Percentiles rank a stretch among this genome's conserved stretches.
phyloP scores from a whole-genome alignment of 2,797 vertebrate genomes.

The Prionace glauca region DNA sequence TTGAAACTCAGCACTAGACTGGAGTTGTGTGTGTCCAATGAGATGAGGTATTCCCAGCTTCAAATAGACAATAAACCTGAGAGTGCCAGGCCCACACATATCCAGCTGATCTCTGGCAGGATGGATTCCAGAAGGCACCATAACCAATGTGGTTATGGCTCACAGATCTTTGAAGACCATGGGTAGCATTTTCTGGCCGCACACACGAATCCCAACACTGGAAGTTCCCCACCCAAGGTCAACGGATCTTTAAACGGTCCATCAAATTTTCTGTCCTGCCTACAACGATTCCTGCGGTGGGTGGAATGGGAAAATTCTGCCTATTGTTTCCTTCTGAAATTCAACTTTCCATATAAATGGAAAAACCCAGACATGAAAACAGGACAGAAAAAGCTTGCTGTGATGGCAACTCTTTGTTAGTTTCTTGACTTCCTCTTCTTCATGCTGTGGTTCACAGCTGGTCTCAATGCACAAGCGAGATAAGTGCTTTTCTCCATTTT shows the following conservation, averaged over 20 bases:
- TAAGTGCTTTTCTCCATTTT: neutral
- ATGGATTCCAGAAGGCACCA: neutral
- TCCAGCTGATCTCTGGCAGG: neutral
- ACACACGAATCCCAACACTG: too few relatives aligned
- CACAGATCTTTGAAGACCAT: neutral
- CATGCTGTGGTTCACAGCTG: neutral
- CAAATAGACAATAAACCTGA: neutral
- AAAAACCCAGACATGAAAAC: neutral
- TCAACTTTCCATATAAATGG: too few relatives aligned
- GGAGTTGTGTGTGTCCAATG: neutral
- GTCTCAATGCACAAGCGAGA: neutral
- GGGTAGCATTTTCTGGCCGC: too few relatives aligned
- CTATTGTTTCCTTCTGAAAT: too few relatives aligned
- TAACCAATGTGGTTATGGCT: too few relatives aligned
- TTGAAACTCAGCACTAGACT: neutral
- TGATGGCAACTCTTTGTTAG: neutral
- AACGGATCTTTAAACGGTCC: too few relatives aligned
- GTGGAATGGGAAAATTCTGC: too few relatives aligned
- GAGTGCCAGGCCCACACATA: neutral
- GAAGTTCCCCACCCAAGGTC: too few relatives aligned
- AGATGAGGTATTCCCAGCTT: neutral
- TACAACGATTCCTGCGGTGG: too few relatives aligned
- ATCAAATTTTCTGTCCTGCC: too few relatives aligned
- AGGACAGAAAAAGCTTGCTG: neutral
- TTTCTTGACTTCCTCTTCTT: neutral